Percentiles rank a stretch among this genome's conserved stretches.
phyloP scores from a whole-genome alignment of 1,140 invertebrate genomes.

The Elysia chlorotica region DNA sequence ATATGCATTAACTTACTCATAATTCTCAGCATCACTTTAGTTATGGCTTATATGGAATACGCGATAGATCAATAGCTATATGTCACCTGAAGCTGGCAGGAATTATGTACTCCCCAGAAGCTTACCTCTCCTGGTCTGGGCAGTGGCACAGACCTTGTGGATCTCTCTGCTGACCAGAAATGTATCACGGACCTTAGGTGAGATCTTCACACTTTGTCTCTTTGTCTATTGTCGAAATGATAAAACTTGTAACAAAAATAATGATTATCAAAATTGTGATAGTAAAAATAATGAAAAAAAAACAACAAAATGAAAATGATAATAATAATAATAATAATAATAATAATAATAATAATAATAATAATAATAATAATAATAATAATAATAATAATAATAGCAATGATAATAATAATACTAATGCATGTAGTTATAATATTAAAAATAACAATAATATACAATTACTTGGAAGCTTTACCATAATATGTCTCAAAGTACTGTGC shows the following conservation, averaged over 20 bases:
- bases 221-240: no score
- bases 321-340: neutral
- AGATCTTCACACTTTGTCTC: no score
- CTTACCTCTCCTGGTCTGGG: slow-evolving; percentile 21
- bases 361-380: neutral
- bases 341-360: neutral
- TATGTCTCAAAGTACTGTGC: no score
- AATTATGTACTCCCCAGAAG: neutral
- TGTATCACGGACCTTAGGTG: slow-evolving; percentile 50
- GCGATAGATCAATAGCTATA: neutral
- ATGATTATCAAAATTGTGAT: neutral
- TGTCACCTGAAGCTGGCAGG: no score
- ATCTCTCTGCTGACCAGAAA: slow-evolving; percentile 44
- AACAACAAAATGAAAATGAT: neutral
- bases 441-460: no score
- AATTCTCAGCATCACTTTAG: neutral
- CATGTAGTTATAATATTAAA: neutral
- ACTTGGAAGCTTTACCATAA: no score
- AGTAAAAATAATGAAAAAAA: neutral
- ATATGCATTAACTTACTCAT: neutral
- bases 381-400: no score
- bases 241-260: no score
- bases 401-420: neutral
- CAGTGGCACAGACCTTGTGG: slow-evolving; percentile 38
- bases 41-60: neutral